Base-by-base conservation (phyloP, 2,113 vertebrate species). In the Varanus komodoensis region DNA sequence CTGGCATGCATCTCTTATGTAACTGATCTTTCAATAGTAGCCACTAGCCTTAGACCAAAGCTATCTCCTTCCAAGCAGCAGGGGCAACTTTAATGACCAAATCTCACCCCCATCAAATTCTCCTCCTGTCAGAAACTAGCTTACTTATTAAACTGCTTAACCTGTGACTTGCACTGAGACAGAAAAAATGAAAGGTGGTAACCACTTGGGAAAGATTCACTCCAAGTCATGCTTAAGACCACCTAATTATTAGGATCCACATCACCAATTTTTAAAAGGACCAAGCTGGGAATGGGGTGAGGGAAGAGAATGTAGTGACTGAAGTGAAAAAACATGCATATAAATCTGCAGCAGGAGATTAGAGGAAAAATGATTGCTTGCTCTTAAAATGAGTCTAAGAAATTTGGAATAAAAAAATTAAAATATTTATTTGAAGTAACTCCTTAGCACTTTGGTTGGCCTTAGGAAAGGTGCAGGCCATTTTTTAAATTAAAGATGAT, bases 1-100 rank as follows among this genome's bases (percentile, higher is more conserved):
- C 68, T 44, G 89, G 87, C 93, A 93, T 12, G 27, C 85, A 67
- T 86, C 89, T 32, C 52, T 91, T 91, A 88, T 52, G 77, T 85
- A 91, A 88, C 87, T 81, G 64, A 85, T 74, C 54, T 81, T 64
- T 8, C 75, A 67, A 21, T 75, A 83, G 38, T 48, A 74, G 77
- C 73, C 67, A 15, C 7, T 15, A 74, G 29, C 83, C 25, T 23
- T 0, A 44, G 82, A 27, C 1, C 0, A 86, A 80, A 77, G 73
- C 89, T 90, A 74, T 64, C 82, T 77, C 54, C 74, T 61, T 87
- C 89, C 82, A 82, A 79, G 2, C 48, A 12, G 29, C 75, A 78
- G 73, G 77, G 80, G 83, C 3, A 5, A 87, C 88, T 54, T 78
- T 74, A n/a, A 90, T 80, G 32, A 61, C 87, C 3, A 27, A 38